phyloP scores from a whole-genome alignment of 2,888 invertebrate genomes.

The Phortica okadai region DNA sequence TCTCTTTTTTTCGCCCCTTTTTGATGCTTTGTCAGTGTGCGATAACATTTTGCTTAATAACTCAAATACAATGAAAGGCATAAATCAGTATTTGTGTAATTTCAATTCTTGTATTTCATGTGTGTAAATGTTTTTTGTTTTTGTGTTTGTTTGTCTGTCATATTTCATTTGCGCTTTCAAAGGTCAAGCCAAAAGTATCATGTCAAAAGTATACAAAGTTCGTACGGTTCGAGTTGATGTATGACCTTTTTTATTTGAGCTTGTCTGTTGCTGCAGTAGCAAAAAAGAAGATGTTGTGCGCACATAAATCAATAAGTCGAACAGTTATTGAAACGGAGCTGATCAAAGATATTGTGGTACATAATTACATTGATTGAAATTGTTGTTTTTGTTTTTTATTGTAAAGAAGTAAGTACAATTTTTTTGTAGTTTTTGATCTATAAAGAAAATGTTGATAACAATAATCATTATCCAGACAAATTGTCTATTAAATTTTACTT shows the following conservation, averaged over 20 bases:
- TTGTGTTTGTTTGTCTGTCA: conserved; percentile 8
- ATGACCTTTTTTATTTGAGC: background rate
- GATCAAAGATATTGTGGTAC: background rate
- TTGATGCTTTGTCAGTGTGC: conserved; percentile 55
- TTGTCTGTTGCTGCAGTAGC: background rate
- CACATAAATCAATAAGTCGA: background rate
- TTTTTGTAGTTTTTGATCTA: no score
- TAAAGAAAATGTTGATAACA: background rate
- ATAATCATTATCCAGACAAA: background rate
- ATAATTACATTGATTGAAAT: background rate
- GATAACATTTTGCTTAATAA: conserved; percentile 68
- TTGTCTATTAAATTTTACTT: no score
- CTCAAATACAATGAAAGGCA: conserved; percentile 52
- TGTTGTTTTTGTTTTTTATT: background rate
- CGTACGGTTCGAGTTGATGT: background rate
- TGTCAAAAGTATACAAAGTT: conserved; percentile 12
- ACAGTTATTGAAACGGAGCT: background rate
- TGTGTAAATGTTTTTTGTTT: background rate
- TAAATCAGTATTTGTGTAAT: conserved; percentile 66
- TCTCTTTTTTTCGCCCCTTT: conserved; percentile 46
- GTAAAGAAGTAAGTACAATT: no score
- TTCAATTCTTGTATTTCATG: conserved; percentile 42
- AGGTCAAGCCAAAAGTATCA: conserved; percentile 6
- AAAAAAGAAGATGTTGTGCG: background rate
- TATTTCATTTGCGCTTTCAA: conserved; percentile 20